Conservation (phyloP, 2,888 invertebrate genomes). For the Drosophila flavopinicola region DNA sequence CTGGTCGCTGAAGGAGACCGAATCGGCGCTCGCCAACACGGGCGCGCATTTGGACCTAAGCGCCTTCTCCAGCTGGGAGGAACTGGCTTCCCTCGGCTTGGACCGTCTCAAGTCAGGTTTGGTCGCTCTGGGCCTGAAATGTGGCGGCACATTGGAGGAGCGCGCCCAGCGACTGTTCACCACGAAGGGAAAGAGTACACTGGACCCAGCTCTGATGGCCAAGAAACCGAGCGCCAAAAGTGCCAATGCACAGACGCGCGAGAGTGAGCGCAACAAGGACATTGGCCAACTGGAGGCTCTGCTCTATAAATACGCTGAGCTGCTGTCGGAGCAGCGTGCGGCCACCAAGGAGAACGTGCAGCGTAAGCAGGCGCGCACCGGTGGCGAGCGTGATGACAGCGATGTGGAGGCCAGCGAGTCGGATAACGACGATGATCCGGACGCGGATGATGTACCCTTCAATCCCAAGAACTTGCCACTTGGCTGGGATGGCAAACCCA, state of each 20-base stretch:
- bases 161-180: slow-evolving; percentile 97
- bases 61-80: slow-evolving; percentile 98
- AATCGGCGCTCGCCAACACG: slow-evolving; percentile 95
- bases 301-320: slow-evolving; percentile 93
- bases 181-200: slow-evolving; percentile 96
- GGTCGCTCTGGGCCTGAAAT: slow-evolving; percentile 98
- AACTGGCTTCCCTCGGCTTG: slow-evolving; percentile 97
- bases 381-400: slow-evolving; percentile 96
- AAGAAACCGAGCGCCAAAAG: slow-evolving; percentile 90
- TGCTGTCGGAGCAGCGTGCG: slow-evolving; percentile 92
- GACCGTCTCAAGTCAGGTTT: slow-evolving; percentile 98
- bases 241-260: slow-evolving; percentile 86
- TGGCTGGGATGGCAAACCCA: slow-evolving; percentile 98
- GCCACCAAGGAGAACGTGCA: slow-evolving; percentile 99
- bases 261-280: slow-evolving; percentile 91
- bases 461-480: slow-evolving; percentile 99
- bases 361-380: slow-evolving; percentile 97
- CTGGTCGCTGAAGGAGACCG: slow-evolving; percentile 99
- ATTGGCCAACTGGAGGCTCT: slow-evolving; percentile 95
- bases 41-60: slow-evolving; percentile 99
- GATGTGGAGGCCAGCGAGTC: slow-evolving; percentile 94
- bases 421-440: slow-evolving; percentile 91
- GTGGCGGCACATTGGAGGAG: slow-evolving; percentile 99
- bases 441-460: slow-evolving; percentile 98
- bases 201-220: slow-evolving; percentile 96